phyloP scores from a whole-genome alignment of 2,888 invertebrate species.

The Hirtodrosophila cameraria region DNA sequence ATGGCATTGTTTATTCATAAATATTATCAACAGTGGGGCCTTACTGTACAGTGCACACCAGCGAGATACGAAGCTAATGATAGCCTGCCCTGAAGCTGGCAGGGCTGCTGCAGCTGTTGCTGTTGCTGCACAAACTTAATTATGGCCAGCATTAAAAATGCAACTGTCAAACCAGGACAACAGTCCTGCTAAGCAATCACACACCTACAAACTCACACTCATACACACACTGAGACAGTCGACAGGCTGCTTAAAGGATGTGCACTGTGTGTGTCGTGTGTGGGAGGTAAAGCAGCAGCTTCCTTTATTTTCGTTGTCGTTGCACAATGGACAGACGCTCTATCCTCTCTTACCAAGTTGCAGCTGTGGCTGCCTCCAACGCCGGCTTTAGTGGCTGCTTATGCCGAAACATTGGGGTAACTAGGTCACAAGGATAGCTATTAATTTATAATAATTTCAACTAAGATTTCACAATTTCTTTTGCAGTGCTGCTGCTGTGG shows the following conservation, averaged over 20 bases:
- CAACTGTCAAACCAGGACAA: conserved; percentile 72
- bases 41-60: conserved; percentile 27
- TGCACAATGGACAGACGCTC: conserved; percentile 55
- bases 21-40: conserved; percentile 20
- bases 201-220: conserved; percentile 1
- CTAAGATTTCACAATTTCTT: conserved; percentile 80
- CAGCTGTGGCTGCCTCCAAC: conserved; percentile 32
- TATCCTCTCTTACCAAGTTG: conserved; percentile 24
- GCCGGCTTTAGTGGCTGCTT: conserved; percentile 42
- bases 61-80: conserved; percentile 31
- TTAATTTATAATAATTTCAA: conserved; percentile 79
- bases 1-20: conserved; percentile 37
- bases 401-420: conserved; percentile 68
- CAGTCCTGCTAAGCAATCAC: conserved; percentile 11
- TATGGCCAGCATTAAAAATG: conserved; percentile 76
- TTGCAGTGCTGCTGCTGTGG: conserved; percentile 32
- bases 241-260: conserved; percentile 58
- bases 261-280: conserved; percentile 40
- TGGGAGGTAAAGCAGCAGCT: conserved; percentile 34
- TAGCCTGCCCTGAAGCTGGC: conserved; percentile 46
- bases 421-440: conserved; percentile 78
- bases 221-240: conserved; percentile 11
- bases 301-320: conserved; percentile 42
- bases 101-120: conserved; percentile 9
- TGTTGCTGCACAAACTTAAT: conserved; percentile 70